Evolutionary conservation across 2,797 vertebrate species (phyloP).

Genomic region (Sandelia bainsii): DNA sequence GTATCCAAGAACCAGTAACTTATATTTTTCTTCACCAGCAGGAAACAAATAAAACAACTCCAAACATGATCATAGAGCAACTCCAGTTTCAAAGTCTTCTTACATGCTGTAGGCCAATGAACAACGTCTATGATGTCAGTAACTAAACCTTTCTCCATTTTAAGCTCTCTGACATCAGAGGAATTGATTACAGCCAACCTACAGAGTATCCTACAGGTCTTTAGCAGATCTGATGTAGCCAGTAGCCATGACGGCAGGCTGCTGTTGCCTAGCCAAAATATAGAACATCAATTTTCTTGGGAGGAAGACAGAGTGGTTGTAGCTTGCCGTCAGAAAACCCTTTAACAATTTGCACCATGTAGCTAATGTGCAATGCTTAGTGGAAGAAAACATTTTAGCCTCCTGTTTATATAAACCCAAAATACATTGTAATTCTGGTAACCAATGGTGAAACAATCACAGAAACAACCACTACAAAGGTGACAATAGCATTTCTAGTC

Average conservation of each 20-base stretch:
- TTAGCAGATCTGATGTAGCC: background rate
- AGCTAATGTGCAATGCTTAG: slow-evolving; percentile 2
- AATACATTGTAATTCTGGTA: slow-evolving; percentile 8
- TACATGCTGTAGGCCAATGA: too few species aligned
- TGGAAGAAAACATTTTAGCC: background rate
- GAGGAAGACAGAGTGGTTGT: background rate
- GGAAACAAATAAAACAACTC: too few species aligned
- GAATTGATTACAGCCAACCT: background rate
- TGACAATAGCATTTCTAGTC: background rate
- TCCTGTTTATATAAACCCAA: background rate
- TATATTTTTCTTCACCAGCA: too few species aligned
- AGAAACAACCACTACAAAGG: slow-evolving; percentile 17
- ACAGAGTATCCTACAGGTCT: background rate
- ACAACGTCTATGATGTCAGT: too few species aligned
- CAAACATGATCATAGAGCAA: too few species aligned
- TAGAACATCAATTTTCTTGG: background rate
- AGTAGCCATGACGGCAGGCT: background rate
- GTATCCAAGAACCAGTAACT: too few species aligned
- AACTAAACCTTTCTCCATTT: too few species aligned
- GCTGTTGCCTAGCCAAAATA: slow-evolving; percentile 3
- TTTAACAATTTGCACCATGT: slow-evolving; percentile 13
- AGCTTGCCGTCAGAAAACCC: slow-evolving; percentile 14
- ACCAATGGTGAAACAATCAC: background rate
- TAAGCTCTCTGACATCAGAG: background rate
- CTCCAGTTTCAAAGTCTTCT: too few species aligned